These are phyloP conservation scores for Antheraea yamamai DNA, from an alignment of 2,888 invertebrate species.

Conservation along the genomic window DNA sequence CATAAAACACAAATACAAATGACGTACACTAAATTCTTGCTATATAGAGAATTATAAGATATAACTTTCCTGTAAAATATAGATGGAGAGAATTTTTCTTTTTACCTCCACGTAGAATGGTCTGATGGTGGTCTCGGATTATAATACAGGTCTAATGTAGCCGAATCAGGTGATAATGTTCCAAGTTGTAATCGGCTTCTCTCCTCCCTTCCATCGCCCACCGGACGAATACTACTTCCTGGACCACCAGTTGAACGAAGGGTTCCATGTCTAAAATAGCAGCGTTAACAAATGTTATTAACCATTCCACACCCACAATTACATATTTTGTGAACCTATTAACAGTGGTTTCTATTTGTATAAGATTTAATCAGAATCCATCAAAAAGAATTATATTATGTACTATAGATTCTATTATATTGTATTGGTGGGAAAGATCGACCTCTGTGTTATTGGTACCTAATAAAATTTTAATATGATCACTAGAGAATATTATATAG, in stretches of 20 bases:
- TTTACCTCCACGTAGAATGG: constrained; percentile 80
- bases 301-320: not conserved
- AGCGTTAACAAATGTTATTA: not conserved
- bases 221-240: constrained; percentile 83
- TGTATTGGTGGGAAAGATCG: not conserved
- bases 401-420: not conserved
- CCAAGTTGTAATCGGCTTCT: constrained; percentile 88
- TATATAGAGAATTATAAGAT: not conserved
- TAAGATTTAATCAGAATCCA: not conserved
- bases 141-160: constrained; percentile 88
- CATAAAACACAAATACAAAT: not conserved
- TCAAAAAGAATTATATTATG: not conserved
- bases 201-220: constrained; percentile 91
- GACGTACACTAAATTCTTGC: not conserved
- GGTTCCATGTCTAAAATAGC: constrained; percentile 67
- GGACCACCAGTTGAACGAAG: constrained; percentile 66
- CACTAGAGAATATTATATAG: too few relatives aligned
- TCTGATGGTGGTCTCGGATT: constrained; percentile 88
- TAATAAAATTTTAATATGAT: too few relatives aligned
- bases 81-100: not conserved
- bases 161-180: constrained; percentile 86
- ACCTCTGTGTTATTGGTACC: not conserved
- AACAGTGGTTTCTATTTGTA: not conserved
- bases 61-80: not conserved
- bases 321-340: not conserved